Evolutionary conservation across 2,113 vertebrate genomes (phyloP), one percentile per base, ranked within the genome.

Genomic region (Gallinago jamesoni): DNA sequence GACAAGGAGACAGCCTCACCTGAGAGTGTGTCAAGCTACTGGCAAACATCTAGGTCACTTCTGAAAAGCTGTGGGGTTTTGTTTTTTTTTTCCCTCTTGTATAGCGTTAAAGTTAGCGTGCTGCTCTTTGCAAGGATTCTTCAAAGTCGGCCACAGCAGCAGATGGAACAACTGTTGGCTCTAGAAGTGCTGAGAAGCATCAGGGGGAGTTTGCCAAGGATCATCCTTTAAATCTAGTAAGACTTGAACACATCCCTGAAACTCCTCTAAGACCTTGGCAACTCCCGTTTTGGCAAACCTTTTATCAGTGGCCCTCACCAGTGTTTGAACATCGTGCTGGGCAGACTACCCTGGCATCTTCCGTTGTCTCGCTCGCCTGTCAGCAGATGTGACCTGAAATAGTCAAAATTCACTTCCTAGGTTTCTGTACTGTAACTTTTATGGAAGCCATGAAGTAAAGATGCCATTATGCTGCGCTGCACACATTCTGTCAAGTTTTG

Each of bases 151-250:
- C 94, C 76, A 91, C 90, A 91, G 95, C 91, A 87, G 93, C 96
- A 96, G 97, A 97, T 96, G 94, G 96, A 94, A 97, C 93, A 94
- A 96, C 89, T 91, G 94, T 94, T 97, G 96, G 95, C 95, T 96
- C 87, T 94, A 83, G 91, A 93, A 96, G 57, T 84, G 91, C 91
- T 94, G 91, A 97, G 95, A 97, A 94, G 87, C 92, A 94, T 95
- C 91, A 85, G 66, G 53, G 91, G 69, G 92, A 93, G 95, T 81
- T 95, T 97, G 97, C 97, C 96, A 96, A 96, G 84, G 96, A 96
- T 97, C 97, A 93, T 96, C 94, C 84, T 97, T 96, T 97, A 96
- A 97, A 96, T 97, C 93, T 96, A 95, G 93, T 63, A 97, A 97
- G 92, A 93, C 93, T 94, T 90, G 89, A 97, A 95, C 94, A 94